Evolutionary conservation across 2,888 invertebrate species (phyloP).

Genomic region (Dicycla oo): DNA sequence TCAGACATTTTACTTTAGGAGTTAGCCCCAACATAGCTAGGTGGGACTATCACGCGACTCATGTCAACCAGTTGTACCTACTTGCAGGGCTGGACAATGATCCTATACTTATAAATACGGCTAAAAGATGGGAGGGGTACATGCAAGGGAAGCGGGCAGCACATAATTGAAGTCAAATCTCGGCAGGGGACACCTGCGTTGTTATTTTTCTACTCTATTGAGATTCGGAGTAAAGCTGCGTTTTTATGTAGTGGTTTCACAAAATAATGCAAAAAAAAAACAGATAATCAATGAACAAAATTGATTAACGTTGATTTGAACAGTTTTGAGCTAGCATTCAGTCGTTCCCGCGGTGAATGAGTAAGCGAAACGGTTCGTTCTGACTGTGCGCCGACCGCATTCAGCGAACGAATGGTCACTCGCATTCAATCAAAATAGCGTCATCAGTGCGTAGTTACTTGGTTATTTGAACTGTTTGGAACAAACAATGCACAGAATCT

Average conservation of each 20-base stretch:
- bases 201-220: slow-evolving; percentile 34
- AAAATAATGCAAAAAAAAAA: background rate
- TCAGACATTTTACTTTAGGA: slow-evolving; percentile 97
- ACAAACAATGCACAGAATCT: background rate
- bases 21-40: slow-evolving; percentile 98
- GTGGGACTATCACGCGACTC: slow-evolving; percentile 99
- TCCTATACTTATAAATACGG: slow-evolving; percentile 95
- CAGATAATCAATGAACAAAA: slow-evolving; percentile 1
- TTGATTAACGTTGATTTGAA: background rate
- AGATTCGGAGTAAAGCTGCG: slow-evolving; percentile 21
- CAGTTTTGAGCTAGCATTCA: background rate
- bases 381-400: background rate
- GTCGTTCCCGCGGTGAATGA: slow-evolving; percentile 5
- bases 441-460: slow-evolving; percentile 5
- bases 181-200: slow-evolving; percentile 51
- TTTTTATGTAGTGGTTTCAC: slow-evolving; percentile 11
- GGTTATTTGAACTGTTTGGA: slow-evolving; percentile 14
- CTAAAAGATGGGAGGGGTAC: slow-evolving; percentile 98
- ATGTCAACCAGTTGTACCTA: slow-evolving; percentile 98
- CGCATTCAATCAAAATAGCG: background rate
- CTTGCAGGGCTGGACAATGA: slow-evolving; percentile 96
- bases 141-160: slow-evolving; percentile 98
- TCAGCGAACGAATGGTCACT: slow-evolving; percentile 12
- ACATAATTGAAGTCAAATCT: slow-evolving; percentile 93
- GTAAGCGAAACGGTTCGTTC: slow-evolving; percentile 3